Evolutionary conservation across 2,113 vertebrate genomes (phyloP), one percentile per base, ranked within the genome.

Genomic region (Synodontis membranacea): DNA sequence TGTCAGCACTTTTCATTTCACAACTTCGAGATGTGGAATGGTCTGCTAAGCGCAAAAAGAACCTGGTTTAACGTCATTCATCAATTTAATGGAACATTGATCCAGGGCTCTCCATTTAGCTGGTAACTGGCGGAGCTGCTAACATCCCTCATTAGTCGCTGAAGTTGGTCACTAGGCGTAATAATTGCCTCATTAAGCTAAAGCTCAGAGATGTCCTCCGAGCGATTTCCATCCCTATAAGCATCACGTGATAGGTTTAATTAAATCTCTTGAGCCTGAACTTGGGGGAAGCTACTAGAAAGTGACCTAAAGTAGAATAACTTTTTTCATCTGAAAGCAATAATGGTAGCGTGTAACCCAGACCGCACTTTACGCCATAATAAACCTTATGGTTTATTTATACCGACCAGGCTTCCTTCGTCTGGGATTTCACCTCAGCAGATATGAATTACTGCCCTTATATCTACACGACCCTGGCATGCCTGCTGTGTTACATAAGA

Each of bases 101-200:
- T 54, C 64, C 62, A 50, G 50, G 52, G 8, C 56, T 80, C 74
- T 87, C 84, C 81, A 90, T 85, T 80, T 52, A 84, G 86, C 86
- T 88, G 79, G 91, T 88, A 89, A 93, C 79, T 37, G 92, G 91
- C 86, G 91, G 93, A 91, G 90, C 91, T 87, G 90, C 93, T 92
- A 93, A 93, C 89, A 82, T 87, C 91, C 89, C 92, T 92, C 89
- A 91, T 93, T 93, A 94, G 88, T 87, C 87, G 85, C 88, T 86
- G 86, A 84, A 86, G 91, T 92, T 89, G 91, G 89, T 91, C 89
- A 87, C 87, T 92, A 86, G 81, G 92, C 89, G 92, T 92, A 92
- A 94, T 94, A 94, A 93, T 93, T 93, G 89, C 90, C 91, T 83
- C 86, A 91, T 80, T 80, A 80, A 25, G 34, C 19, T 94, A 93